Evolutionary conservation across 2,888 invertebrate genomes (phyloP), one percentile per base, ranked within the genome.

Genomic region (Lepidocyrtoides sp.): DNA sequence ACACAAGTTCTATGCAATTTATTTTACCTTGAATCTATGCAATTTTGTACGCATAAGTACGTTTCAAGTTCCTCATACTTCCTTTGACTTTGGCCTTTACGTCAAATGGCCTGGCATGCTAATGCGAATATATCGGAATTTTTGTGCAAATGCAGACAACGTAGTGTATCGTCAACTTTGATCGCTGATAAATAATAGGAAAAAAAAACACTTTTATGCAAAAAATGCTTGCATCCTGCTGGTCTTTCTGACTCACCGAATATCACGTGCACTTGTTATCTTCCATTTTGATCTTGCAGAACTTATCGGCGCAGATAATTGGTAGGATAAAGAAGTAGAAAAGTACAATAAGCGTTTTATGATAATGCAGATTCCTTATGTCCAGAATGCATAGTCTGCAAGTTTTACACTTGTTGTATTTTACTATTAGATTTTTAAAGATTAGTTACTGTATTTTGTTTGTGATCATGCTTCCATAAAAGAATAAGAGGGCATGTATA

Each of bases 1-100:
- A 75, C n/a, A 12, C 23, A 23, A 3, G 4, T 26, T 79, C 20
- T 72, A 89, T 89, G 88, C 88, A 89, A 89, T 89, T 89, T 82
- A 89, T 66, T 81, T 88, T 69, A 88, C 88, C 88, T 89, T 89
- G 88, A 89, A 89, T 57, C 48, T 48, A 69, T 72, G 88, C 88
- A 89, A 89, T 89, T 89, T 89, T 89, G 12, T 29, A 81, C 57
- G 72, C 88, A 82, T 89, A 89, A 87, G 60, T 36, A 23, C 60
- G 51, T 79, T 63, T 79, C 79, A 66, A 63, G 48, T 79, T 60
- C 79, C 48, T 63, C 36, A 29, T 77, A 26, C 57, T 77, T 82
- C 54, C 84, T 48, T 63, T 63, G 36, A 51, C 81, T 72, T 69
- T 81, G 51, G 66, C 66, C 81, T 82, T 72, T 57, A 29, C 8